These are phyloP conservation scores for Caenorhabditis tropicalis DNA, from an alignment of 1,140 invertebrate species.

Conservation along the genomic window DNA sequence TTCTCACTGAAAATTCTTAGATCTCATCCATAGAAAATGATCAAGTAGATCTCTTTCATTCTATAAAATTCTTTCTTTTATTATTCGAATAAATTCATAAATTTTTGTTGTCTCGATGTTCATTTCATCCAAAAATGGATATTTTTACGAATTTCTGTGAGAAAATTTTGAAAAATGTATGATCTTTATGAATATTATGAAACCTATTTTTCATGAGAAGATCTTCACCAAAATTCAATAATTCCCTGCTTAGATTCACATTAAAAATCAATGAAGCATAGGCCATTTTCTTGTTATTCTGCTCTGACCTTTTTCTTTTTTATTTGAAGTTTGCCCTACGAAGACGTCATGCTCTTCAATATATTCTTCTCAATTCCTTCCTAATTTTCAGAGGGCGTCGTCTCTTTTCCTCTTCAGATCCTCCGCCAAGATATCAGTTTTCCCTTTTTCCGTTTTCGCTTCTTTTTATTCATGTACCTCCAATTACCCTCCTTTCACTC, in stretches of 20 bases:
- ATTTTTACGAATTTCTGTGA: neutral
- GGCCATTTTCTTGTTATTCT: neutral
- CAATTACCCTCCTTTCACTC: conserved; percentile 5
- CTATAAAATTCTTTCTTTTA: neutral
- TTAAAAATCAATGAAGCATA: neutral
- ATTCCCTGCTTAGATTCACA: neutral
- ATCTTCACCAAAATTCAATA: too few relatives aligned
- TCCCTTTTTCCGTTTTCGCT: neutral
- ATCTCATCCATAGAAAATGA: neutral
- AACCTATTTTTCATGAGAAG: too few relatives aligned
- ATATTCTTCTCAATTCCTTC: neutral
- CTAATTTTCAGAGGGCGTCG: neutral
- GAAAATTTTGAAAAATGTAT: neutral
- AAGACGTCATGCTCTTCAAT: neutral
- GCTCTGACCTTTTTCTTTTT: neutral
- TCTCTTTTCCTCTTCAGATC: neutral
- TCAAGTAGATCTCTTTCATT: neutral
- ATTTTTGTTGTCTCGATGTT: neutral
- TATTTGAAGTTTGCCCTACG: neutral
- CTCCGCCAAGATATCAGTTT: conserved; percentile 7
- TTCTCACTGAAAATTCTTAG: neutral
- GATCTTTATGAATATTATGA: neutral
- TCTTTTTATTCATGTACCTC: neutral
- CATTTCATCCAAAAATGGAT: neutral
- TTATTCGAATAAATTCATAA: neutral